Base-by-base conservation (phyloP, 1,140 invertebrate species). In the Armadillidium nasatum region DNA sequence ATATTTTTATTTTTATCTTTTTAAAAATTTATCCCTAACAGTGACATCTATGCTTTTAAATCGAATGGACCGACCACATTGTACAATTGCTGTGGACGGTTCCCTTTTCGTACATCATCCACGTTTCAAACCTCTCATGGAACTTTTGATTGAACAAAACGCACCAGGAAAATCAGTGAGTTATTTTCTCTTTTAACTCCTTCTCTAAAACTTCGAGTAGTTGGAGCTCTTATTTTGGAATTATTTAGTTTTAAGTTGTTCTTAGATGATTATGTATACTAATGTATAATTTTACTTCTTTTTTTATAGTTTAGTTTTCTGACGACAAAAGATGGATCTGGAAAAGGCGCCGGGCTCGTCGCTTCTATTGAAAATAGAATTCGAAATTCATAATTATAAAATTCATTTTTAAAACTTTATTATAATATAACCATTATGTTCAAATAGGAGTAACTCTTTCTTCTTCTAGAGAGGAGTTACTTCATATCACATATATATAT, bases 41-140 rank as follows among this genome's bases (percentile, higher is more conserved):
- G 80, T 79, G 69, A 70, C 93, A 66, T 88, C 92, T 54, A 87
- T 87, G 43, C 82, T 95, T n/a, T 82, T 95, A 72, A 89, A 91
- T 80, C 85, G 90, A 81, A 93, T 95, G 87, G 85, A 89, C 75
- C 87, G 89, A 77, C 84, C 84, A 72, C 84, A 87, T 79, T 79
- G 78, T 23, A 91, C 90, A 0, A 89, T 96, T 75, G 94, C 92
- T 7, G 90, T 96, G 60, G 94, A 96, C 85, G 94, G 94, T 7
- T 95, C 93, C 21, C 87, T 96, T 7, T 96, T 90, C 85, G 90
- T 93, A 83, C 89, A 91, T 82, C 94, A 96, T 86, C 94, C 94
- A 67, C 88, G 91, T 82, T 89, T 95, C 81, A 86, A 89, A 60
- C 83, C 84, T 71, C 89, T 93, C 82, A 91, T 96, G 87, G 85